These are phyloP conservation scores for Dendrophyllia cribrosa DNA, from an alignment of 64 coral and sea anemone genomes.

Conservation along the genomic window DNA sequence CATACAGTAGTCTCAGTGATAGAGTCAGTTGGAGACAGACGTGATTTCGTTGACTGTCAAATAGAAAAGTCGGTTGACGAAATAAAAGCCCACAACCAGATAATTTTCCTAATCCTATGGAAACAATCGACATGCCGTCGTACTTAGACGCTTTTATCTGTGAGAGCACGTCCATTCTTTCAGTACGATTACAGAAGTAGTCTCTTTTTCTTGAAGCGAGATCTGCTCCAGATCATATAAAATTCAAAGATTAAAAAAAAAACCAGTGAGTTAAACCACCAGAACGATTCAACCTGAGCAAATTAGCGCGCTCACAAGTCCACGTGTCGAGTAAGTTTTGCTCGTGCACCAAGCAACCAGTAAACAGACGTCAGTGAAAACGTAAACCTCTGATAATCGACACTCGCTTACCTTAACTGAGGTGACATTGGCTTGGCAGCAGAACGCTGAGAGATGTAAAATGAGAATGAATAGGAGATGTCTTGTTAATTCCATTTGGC, in stretches of 20 bases:
- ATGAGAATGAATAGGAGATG: not conserved
- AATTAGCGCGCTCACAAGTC: not conserved
- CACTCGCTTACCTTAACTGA: slow-evolving; percentile 20
- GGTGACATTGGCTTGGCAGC: not conserved
- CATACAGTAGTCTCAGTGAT: not conserved
- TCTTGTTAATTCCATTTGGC: slow-evolving; percentile 6
- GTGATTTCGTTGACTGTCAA: not conserved
- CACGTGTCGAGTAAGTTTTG: slow-evolving; percentile 12
- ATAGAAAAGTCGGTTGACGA: not conserved
- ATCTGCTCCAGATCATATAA: not conserved
- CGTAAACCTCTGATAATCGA: not conserved
- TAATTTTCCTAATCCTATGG: not conserved
- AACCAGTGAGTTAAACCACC: too few species aligned
- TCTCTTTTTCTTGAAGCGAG: not conserved
- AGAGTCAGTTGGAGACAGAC: not conserved
- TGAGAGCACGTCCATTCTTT: not conserved
- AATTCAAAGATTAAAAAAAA: too few species aligned
- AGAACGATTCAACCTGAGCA: not conserved
- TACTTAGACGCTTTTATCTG: not conserved
- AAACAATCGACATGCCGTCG: slow-evolving; percentile 11
- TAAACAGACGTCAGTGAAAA: not conserved
- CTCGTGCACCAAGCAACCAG: slow-evolving; percentile 23
- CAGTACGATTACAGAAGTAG: not conserved
- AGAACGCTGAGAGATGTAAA: not conserved
- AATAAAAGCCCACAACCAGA: not conserved